Conservation (phyloP, 2,797 vertebrate genomes). For the Margarornis squamiger region DNA sequence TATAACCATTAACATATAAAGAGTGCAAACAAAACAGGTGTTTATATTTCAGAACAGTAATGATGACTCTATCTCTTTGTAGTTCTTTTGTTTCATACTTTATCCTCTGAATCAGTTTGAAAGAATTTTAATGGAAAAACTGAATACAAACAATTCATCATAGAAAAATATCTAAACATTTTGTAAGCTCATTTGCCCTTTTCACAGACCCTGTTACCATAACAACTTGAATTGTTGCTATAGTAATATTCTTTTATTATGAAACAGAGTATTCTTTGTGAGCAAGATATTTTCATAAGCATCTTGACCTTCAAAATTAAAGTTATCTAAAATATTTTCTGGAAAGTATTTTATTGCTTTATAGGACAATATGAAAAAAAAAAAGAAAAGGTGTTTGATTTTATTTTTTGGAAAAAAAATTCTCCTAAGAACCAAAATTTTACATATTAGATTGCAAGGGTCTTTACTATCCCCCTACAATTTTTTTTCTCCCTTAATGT, state of each 20-base stretch:
- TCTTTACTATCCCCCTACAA: not conserved
- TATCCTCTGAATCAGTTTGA: not conserved
- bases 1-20: not conserved
- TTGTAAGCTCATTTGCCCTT: constrained; percentile 1
- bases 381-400: not conserved
- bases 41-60: not conserved
- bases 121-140: not conserved
- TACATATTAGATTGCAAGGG: not conserved
- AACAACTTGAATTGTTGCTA: constrained; percentile 42
- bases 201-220: constrained; percentile 44
- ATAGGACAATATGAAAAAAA: not conserved
- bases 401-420: not conserved
- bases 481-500: not conserved
- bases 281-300: not conserved
- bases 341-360: not conserved
- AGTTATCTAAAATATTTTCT: not conserved
- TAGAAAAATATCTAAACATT: not conserved
- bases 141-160: not conserved
- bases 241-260: constrained; percentile 43
- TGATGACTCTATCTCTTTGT: not conserved
- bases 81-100: not conserved
- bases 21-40: not conserved
- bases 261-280: not conserved
- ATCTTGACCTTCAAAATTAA: not conserved
- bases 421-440: not conserved